phyloP scores from a whole-genome alignment of 2,797 vertebrate species.

The Gallinago solitaria region DNA sequence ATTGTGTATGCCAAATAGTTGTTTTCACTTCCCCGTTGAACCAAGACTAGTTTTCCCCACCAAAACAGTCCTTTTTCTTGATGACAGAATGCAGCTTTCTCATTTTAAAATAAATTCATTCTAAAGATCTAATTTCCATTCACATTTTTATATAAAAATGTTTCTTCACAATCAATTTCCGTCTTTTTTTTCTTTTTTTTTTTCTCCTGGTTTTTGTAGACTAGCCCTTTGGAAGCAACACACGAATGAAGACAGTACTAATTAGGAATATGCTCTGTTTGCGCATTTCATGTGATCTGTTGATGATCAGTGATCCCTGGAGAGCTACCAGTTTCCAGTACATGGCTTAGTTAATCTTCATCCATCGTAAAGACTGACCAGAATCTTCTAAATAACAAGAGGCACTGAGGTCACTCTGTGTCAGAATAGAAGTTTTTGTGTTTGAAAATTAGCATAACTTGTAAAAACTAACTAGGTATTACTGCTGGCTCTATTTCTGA shows the following conservation, averaged over 20 bases:
- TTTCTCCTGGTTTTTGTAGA: neutral
- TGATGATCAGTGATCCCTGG: neutral
- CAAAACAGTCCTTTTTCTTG: neutral
- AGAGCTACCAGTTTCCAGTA: neutral
- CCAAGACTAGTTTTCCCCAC: neutral
- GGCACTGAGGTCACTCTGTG: neutral
- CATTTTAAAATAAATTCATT: neutral
- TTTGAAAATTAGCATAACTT: neutral
- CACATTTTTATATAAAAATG: neutral
- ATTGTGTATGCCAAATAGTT: neutral
- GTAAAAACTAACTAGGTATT: neutral
- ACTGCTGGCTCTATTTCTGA: neutral
- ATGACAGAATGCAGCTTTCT: neutral
- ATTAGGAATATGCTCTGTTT: neutral
- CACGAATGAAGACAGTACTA: neutral
- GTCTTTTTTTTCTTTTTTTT: neutral
- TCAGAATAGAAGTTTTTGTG: neutral
- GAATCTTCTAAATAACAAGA: neutral
- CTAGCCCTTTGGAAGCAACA: neutral
- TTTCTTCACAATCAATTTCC: neutral
- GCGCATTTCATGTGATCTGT: neutral
- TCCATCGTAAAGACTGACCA: neutral
- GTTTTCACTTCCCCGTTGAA: neutral
- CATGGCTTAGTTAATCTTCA: neutral
- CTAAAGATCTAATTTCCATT: neutral